phyloP scores from a whole-genome alignment of 2,113 vertebrate genomes.

The Theropithecus gelada region DNA sequence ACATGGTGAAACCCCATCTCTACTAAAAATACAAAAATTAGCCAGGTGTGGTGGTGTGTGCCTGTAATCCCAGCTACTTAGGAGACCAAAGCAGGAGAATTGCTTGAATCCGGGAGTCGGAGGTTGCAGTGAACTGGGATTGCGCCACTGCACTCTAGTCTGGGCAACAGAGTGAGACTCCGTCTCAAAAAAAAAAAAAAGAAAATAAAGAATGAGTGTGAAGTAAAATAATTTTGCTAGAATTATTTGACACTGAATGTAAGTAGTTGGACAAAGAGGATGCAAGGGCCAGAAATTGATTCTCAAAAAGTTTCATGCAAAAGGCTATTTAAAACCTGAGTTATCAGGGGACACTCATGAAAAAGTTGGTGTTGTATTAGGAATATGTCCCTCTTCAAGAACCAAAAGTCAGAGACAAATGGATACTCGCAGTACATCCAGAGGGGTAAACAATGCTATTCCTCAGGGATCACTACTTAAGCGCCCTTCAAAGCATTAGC shows the following conservation, averaged over 20 bases:
- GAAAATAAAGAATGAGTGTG: background rate
- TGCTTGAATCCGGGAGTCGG: too few relatives aligned
- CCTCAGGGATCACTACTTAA: background rate
- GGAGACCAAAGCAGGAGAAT: too few relatives aligned
- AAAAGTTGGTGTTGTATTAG: constrained; percentile 33
- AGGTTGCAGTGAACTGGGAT: too few relatives aligned
- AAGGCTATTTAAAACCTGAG: constrained; percentile 24
- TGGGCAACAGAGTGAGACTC: too few relatives aligned
- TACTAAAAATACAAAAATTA: too few relatives aligned
- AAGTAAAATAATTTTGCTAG: constrained; percentile 30
- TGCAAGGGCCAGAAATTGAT: background rate
- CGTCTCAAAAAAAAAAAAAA: background rate
- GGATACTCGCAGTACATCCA: background rate
- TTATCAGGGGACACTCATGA: background rate
- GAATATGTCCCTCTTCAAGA: background rate
- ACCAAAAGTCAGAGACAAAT: background rate
- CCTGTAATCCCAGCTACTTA: too few relatives aligned
- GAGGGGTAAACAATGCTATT: constrained; percentile 15
- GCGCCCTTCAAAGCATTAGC: background rate
- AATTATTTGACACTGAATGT: background rate
- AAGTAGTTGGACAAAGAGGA: background rate
- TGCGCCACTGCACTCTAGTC: too few relatives aligned
- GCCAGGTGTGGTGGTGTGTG: too few relatives aligned
- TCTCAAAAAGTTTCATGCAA: background rate
- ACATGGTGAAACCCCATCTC: too few relatives aligned